Base-by-base conservation (phyloP, 2,113 vertebrate species). In the Plectropomus leopardus region DNA sequence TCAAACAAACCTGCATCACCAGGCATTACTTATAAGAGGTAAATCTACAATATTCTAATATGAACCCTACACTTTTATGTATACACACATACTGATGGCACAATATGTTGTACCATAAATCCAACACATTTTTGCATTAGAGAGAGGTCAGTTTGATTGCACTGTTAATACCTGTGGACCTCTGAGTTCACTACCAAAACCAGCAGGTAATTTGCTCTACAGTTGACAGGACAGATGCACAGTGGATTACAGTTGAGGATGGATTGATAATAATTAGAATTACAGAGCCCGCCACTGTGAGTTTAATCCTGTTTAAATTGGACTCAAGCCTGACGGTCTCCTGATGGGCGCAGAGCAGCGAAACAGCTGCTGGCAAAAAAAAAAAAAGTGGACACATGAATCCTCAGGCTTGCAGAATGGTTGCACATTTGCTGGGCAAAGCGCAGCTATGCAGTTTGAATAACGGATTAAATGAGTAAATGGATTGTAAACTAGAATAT, bases 261-360 rank as follows among this genome's bases (percentile, higher is more conserved):
- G 36, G 26, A 77, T 21, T 70, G 48, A 64, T 80, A 66, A 79
- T 82, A 76, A 81, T 84, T 78, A 48, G 16, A 84, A 84, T 78
- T 55, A 72, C 53, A 61, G 73, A 76, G 55, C 5, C 50, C 26
- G 36, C 57, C 57, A 72, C 50, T 71, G 61, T 78, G 77, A 65
- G 26, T 79, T 36, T 85, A 84, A 88, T 86, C 59, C 74, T 28
- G 76, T 80, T 76, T 78, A 74, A 78, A 82, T 51, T 88, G 54
- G 83, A 87, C 57, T 76, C 13, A 26, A 36, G 59, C 61, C 75
- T 26, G 48, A 45, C 32, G 19, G 26, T 44, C 47, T 82, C 55
- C 50, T 75, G 58, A 72, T 19, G 24, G 68, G 9, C 23, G 4
- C 24, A 51, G 82, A 83, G 61, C 45, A 61, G 70, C 26, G 53